These are phyloP conservation scores for Zygogramma bicolorata DNA, from an alignment of 2,888 invertebrate species.

Conservation along the genomic window DNA sequence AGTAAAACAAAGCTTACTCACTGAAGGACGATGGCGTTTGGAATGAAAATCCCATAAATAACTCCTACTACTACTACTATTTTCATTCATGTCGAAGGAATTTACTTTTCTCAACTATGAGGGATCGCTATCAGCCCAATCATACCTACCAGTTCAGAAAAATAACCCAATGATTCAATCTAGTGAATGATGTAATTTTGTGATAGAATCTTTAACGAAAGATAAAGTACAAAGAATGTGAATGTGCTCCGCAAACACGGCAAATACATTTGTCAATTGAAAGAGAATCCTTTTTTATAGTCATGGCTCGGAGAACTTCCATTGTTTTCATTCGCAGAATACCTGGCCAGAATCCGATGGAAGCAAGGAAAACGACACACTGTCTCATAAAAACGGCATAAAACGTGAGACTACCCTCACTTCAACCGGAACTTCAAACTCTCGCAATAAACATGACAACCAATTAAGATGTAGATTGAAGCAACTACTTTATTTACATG, in stretches of 20 bases:
- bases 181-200: not conserved
- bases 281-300: not conserved
- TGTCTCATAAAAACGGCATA: conserved; percentile 8
- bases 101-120: too few relatives aligned
- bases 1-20: too few relatives aligned
- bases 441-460: conserved; percentile 66
- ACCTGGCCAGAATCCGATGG: not conserved
- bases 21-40: too few relatives aligned
- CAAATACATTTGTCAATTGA: conserved; percentile 8
- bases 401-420: conserved; percentile 6
- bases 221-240: not conserved
- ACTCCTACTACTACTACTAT: too few relatives aligned
- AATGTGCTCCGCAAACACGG: not conserved
- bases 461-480: conserved; percentile 68
- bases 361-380: not conserved
- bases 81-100: too few relatives aligned
- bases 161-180: not conserved
- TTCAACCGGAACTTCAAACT: conserved; percentile 58
- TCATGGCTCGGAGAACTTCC: not conserved
- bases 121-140: too few relatives aligned
- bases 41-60: too few relatives aligned
- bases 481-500: conserved; percentile 65
- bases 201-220: not conserved
- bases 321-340: not conserved
- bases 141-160: too few relatives aligned